Evolutionary conservation across 2,888 invertebrate species (phyloP).

Genomic region (Apamea monoglypha): DNA sequence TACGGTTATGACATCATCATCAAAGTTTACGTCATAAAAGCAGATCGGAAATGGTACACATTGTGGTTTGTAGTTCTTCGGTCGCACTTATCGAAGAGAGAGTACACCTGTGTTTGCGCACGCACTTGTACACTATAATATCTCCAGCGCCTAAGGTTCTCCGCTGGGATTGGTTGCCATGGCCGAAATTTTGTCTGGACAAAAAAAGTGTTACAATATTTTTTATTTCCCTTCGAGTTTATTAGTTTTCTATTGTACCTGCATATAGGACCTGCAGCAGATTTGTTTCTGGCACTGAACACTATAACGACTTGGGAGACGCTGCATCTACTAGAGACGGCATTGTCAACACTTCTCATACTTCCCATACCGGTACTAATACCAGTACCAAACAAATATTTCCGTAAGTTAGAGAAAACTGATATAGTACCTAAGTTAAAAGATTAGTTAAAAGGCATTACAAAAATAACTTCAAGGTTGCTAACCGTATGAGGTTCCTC

Average conservation of each 20-base stretch:
- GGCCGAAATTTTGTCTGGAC: not conserved
- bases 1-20: slow-evolving; percentile 51
- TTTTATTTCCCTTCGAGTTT: not conserved
- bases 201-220: not conserved
- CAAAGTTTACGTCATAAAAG: slow-evolving; percentile 49
- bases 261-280: not conserved
- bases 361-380: too few relatives aligned
- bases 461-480: not conserved
- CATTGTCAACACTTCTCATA: not conserved
- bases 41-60: slow-evolving; percentile 9
- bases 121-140: not conserved
- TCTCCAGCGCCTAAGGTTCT: not conserved
- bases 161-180: not conserved
- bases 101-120: too few relatives aligned
- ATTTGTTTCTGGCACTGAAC: not conserved
- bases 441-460: not conserved
- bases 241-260: not conserved
- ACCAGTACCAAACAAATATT: not conserved
- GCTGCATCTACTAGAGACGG: not conserved
- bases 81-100: not conserved
- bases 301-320: not conserved
- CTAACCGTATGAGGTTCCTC: not conserved
- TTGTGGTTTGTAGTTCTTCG: slow-evolving; percentile 19
- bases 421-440: not conserved
- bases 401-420: not conserved